Conservation (phyloP, 2,113 vertebrate genomes). For the Oreotrochilus melanogaster region DNA sequence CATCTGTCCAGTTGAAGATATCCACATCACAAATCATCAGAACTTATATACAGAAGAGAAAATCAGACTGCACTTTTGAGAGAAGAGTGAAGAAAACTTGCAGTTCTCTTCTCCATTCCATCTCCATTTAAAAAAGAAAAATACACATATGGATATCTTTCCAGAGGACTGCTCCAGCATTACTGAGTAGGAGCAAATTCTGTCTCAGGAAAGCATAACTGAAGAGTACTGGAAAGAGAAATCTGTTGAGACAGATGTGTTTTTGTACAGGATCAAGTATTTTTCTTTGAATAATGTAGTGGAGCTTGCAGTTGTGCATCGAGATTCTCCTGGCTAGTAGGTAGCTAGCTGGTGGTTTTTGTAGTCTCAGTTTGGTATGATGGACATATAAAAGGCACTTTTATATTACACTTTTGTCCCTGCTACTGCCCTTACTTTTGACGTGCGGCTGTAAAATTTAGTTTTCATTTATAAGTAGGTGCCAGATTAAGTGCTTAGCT, state of each 20-base stretch:
- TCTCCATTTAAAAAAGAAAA: not conserved
- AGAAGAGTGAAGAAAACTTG: not conserved
- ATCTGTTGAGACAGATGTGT: slow-evolving; percentile 26
- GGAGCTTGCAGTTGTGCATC: not conserved
- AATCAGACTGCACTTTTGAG: not conserved
- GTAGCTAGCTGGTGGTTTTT: not conserved
- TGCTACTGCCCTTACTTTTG: not conserved
- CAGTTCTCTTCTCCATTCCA: not conserved
- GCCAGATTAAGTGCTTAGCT: slow-evolving; percentile 44
- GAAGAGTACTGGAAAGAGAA: slow-evolving; percentile 9
- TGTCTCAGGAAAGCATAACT: not conserved
- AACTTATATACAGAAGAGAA: not conserved
- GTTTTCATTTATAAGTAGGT: slow-evolving; percentile 31
- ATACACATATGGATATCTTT: not conserved
- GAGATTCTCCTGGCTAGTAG: not conserved
- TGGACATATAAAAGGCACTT: not conserved
- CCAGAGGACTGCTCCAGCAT: slow-evolving; percentile 3
- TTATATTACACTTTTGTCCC: not conserved
- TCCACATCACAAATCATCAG: slow-evolving; percentile 22
- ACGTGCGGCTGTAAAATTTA: not conserved
- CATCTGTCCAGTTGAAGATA: slow-evolving; percentile 5
- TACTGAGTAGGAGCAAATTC: not conserved
- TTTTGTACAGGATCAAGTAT: not conserved
- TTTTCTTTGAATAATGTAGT: not conserved
- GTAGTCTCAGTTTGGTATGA: not conserved